Base-by-base conservation (phyloP, 2,797 vertebrate genomes). In the Neopelma chrysocephalum region DNA sequence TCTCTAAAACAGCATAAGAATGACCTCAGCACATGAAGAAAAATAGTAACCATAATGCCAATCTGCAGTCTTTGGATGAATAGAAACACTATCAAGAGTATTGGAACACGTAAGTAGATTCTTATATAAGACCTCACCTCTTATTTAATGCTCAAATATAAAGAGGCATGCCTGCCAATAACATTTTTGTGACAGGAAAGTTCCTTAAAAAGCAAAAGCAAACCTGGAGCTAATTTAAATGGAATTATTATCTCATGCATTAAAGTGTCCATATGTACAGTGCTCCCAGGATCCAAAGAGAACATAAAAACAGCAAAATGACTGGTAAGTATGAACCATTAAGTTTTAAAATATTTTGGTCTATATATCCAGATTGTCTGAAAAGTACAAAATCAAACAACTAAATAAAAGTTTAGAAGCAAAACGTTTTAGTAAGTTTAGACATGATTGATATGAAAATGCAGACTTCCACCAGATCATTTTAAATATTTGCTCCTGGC, bases 401-500 rank as follows among this genome's bases (percentile, higher is more conserved):
- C 8, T 48, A 53, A 83, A 32, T 50, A 62, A 51, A 87, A 76
- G 11, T 80, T 88, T 61, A 32, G 57, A 79, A 88, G 27, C 14
- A 51, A 81, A 78, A 40, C 27, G 2, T 77, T 79, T 76, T 51
- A 11, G 7, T 60, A 54, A 38, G 11, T 71, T 77, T 68, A 45
- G 20, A 43, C 17, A 10, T 43, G 14, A 64, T 13, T 48, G n/a
- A 50, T 71, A 50, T 26, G 53, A 70, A 78, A 88, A 75, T 61
- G 10, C 20, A 40, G 58, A 23, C 18, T 83, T 75, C 0, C 3
- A 43, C 8, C 14, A 20, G 25, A 31, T 72, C 1, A 0, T 50
- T 90, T 62, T 16, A 65, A 73, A 70, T 6, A 32, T 68, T 81
- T 78, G 25, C 1, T 5, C 40, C 93, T 92, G 50, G 13, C 6